Evolutionary conservation across 2,113 vertebrate species (phyloP), one percentile per base, ranked within the genome.

Genomic region (Rattus rattus): DNA sequence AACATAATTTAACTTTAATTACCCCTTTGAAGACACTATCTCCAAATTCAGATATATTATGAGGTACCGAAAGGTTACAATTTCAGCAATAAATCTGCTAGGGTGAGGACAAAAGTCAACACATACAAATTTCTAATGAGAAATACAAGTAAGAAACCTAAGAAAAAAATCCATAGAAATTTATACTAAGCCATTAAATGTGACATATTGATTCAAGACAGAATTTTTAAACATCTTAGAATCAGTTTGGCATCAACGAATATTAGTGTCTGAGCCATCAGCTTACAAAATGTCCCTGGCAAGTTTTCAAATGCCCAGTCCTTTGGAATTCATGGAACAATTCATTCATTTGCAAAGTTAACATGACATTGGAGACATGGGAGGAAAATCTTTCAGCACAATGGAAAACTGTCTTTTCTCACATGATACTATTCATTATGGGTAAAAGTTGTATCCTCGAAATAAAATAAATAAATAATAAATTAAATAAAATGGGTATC

Each of bases 301-400:
- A 65, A 95, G 59, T 92, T 75, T 92, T 75, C 59, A 95, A 96
- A 90, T 49, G 83, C 73, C n/a, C 19, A 88, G 39, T 88, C 16
- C 69, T 90, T 94, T 96, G 92, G 24, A 95, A 88, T 96, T 87
- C 26, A 95, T 85, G 69, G 49, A 88, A 81, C 5, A 92, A 85
- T 85, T 95, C 69, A 88, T 92, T 95, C 56, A 88, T n/a, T 69
- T 97, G 43, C n/a, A 90, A 92, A 90, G 65, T 80, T 91, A 70
- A 92, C 12, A 43, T 85, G 24, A 79, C 47, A 90, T 92, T 7
- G 1, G n/a, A 3, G 56, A 52, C 20, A 52, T 80, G 3, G 3
- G 17, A 13, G n/a, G 2, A 26, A 54, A 89, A 76, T 95, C 26
- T 75, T 90, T 33, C 73, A 88, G 11, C 0, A 84, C 5, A 95